These are phyloP conservation scores for Struthidea cinerea DNA, from an alignment of 2,113 vertebrate species.

Conservation along the genomic window DNA sequence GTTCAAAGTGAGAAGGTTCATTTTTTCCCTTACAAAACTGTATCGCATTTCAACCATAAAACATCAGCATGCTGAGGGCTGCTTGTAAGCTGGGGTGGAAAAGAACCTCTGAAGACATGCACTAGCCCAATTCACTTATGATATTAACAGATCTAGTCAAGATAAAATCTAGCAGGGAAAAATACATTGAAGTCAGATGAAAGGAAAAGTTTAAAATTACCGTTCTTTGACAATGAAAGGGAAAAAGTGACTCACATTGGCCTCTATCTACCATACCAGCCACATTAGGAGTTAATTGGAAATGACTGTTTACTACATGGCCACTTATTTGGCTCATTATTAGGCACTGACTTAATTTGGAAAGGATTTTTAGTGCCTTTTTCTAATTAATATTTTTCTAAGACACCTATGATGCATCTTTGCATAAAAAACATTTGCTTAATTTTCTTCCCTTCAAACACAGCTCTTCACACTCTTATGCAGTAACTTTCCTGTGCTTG, in stretches of 20 bases:
- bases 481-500: not conserved
- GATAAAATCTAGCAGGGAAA: constrained; percentile 54
- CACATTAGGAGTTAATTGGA: not conserved
- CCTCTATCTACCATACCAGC: not conserved
- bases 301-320: constrained; percentile 26
- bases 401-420: constrained; percentile 17
- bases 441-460: not conserved
- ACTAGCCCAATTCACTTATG: not conserved
- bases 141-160: constrained; percentile 17
- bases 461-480: not conserved
- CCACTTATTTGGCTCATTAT: constrained; percentile 31
- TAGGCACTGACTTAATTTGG: constrained; percentile 9
- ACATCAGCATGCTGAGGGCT: not conserved
- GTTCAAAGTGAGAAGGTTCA: constrained; percentile 17
- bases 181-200: constrained; percentile 44
- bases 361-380: constrained; percentile 35
- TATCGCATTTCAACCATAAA: not conserved
- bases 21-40: not conserved
- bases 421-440: not conserved
- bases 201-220: constrained; percentile 33
- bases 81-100: not conserved
- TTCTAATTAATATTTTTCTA: constrained; percentile 33
- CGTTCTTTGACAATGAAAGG: constrained; percentile 37
- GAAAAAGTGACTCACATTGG: constrained; percentile 28
- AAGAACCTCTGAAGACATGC: constrained; percentile 14